These are phyloP conservation scores for Panurus biarmicus DNA, from an alignment of 2,113 vertebrate species.

Conservation along the genomic window DNA sequence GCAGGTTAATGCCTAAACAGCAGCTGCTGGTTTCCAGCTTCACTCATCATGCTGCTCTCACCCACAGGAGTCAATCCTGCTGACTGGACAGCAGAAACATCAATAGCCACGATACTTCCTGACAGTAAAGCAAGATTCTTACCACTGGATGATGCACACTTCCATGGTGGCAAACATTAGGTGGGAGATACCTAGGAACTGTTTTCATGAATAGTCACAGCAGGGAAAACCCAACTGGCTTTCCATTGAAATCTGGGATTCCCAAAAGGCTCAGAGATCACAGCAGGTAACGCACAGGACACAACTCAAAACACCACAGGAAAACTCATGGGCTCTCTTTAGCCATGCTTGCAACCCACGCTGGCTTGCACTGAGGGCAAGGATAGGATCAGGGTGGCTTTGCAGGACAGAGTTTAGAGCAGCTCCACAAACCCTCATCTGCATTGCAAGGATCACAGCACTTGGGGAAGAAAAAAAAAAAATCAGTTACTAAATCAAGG, in stretches of 20 bases:
- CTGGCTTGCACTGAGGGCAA: not conserved
- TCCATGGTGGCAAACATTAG: not conserved
- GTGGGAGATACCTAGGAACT: conserved; percentile 33
- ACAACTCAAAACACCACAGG: not conserved
- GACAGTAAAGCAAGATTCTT: not conserved
- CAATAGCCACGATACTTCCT: not conserved
- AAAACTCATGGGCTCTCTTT: not conserved
- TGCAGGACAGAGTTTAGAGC: not conserved
- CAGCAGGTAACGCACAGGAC: not conserved
- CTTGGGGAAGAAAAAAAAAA: not conserved
- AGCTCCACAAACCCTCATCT: not conserved
- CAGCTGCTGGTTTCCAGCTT: not conserved
- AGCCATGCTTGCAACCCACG: fast-evolving
- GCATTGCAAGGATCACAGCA: not conserved
- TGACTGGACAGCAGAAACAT: not conserved
- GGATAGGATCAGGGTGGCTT: not conserved
- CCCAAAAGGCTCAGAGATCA: not conserved
- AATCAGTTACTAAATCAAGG: not conserved
- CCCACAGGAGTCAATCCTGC: not conserved
- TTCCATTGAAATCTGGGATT: conserved; percentile 2
- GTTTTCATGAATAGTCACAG: conserved; percentile 11
- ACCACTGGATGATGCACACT: not conserved
- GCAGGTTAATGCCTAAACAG: not conserved
- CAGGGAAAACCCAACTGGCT: not conserved
- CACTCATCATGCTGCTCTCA: not conserved